These are phyloP conservation scores for Cheilosia impressa DNA, from an alignment of 2,888 invertebrate species.

Conservation along the genomic window DNA sequence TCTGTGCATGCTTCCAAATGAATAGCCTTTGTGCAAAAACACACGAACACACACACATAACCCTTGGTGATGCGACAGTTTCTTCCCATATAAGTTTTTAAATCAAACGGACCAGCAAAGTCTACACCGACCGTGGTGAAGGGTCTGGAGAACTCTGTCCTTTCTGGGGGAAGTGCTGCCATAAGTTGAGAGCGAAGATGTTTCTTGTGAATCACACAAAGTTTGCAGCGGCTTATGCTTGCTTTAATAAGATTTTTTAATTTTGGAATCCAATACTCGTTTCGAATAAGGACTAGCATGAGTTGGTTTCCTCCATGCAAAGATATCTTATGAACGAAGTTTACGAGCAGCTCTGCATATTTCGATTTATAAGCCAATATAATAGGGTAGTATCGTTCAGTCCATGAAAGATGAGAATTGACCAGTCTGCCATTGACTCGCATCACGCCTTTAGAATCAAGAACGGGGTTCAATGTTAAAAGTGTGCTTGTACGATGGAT, in stretches of 20 bases:
- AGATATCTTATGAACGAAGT: slow-evolving; percentile 20
- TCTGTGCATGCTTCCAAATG: slow-evolving; percentile 53
- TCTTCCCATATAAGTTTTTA: slow-evolving; percentile 53
- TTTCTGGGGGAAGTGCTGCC: slow-evolving; percentile 30
- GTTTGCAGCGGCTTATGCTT: slow-evolving; percentile 24
- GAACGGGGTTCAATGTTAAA: slow-evolving; percentile 43
- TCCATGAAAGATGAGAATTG: slow-evolving; percentile 6
- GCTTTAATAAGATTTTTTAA: slow-evolving; percentile 6
- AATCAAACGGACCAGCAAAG: slow-evolving; percentile 66
- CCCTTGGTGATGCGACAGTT: slow-evolving; percentile 55
- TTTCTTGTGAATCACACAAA: slow-evolving; percentile 46
- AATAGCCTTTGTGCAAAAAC: slow-evolving; percentile 62
- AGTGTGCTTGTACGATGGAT: slow-evolving; percentile 27
- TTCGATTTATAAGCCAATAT: slow-evolving; percentile 26
- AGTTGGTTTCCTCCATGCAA: slow-evolving; percentile 29
- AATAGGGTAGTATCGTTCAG: slow-evolving; percentile 21
- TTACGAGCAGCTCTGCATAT: slow-evolving; percentile 3
- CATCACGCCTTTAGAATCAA: slow-evolving; percentile 31
- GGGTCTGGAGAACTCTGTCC: slow-evolving; percentile 32
- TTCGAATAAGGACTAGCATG: slow-evolving; percentile 13
- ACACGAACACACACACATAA: slow-evolving; percentile 66
- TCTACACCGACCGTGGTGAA: slow-evolving; percentile 60
- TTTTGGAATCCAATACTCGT: slow-evolving; percentile 34
- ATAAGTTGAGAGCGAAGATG: background rate
- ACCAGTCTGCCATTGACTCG: slow-evolving; percentile 39